Evolutionary conservation across 2,113 vertebrate genomes (phyloP), one percentile per base, ranked within the genome.

Genomic region (zebrafish (Danio rerio)): DNA sequence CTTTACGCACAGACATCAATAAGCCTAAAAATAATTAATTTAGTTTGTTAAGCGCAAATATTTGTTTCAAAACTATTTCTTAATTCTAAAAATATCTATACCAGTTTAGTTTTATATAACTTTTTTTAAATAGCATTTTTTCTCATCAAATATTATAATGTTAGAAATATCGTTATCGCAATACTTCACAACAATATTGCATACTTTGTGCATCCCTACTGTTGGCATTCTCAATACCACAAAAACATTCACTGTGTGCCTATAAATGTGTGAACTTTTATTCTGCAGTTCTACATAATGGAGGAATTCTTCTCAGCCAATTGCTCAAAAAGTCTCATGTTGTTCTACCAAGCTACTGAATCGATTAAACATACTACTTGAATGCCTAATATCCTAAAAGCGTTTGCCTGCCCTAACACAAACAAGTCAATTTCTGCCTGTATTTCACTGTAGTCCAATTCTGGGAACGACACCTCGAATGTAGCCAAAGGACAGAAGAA

Each of bases 251-350:
- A 11, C 42, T 65, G 40, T 40, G 85, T 49, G 76, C 16, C 6
- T 45, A 11, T n/a, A 18, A 73, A 52, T 61, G 15, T 71, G 18
- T 59, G 42, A 11, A 18, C 56, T 45, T 77, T 56, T 86, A 72
- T 78, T 66, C 87, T 68, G 83, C 76, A 95, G 94, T 95, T 95
- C 89, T 77, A 74, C 20, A 86, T 94, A 74, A 90, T 94, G 49
- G 89, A 94, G 9, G 92, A 94, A 21, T 96, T 96, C 88, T 95
- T 96, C 87, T 89, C 90, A 52, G 70, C 89, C 9, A 89, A 85
- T 50, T 94, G 95, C 86, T 92, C 92, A 70, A 95, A 92, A 86
- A 94, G 92, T 81, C 87, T 96, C 63, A 86, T 95, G 40, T 95
- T 96, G 91, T 95, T 95, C 91, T 93, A 91, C 84, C 95, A 96